Base-by-base conservation (phyloP, 2,888 invertebrate species). In the Philonicus albiceps region DNA sequence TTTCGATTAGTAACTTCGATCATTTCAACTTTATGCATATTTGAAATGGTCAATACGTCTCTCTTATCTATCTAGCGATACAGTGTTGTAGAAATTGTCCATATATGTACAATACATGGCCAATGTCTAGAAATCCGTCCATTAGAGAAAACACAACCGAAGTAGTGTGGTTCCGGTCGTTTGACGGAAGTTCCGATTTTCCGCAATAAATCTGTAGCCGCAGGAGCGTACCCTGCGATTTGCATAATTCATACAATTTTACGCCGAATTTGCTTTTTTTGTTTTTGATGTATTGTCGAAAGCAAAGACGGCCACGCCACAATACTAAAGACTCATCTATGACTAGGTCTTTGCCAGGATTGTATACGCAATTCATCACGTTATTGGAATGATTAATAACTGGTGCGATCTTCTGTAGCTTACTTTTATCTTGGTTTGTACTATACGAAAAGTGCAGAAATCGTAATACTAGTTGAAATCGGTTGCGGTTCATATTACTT, bases 301-400 rank as follows among this genome's bases (percentile, higher is more conserved):
- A n/a, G n/a, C n/a, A n/a, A n/a, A n/a, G 80, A 80, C 31, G 30
- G 16, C 53, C 90, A 34, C 89, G 88, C 89, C 89, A 91, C 27
- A 90, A 90, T 30, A 91, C 89, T 89, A 91, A 90, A 53, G 89
- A 88, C 88, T 91, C 90, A 87, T 91, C 91, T 37, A 91, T 90
- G 16, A 89, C 89, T 2, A 90, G n/a, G 19, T 87, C 85, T 88
- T 90, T 88, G 30, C 89, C 90, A 1, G 90, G 90, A 86, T 83
- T 83, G 22, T 78, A 78, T 43, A 78, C 78, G 6, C 30, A 80
- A 80, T 80, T 80, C 80, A 80, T 80, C 37, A 76, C 76, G 40
- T 76, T 76, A 76, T 76, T 76, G 43, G 22, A 76, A 76, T 76
- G 76, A 43, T 76, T 40, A 76, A 76, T 22, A 37, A 75, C 11